Evolutionary conservation across 2,797 vertebrate species (phyloP).

Genomic region (Notamacropus eugenii): DNA sequence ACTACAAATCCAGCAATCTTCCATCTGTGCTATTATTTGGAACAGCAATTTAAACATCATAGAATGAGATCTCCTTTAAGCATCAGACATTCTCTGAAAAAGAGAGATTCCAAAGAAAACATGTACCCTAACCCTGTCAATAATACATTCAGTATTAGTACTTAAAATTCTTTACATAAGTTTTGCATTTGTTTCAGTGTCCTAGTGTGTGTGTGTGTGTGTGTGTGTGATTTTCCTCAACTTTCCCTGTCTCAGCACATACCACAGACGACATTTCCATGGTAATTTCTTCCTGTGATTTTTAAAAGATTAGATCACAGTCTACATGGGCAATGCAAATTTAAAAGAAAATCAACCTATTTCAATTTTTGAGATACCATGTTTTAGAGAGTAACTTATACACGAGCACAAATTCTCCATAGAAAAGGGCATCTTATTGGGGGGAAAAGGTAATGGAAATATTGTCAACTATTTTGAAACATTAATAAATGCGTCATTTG

Average conservation of each 20-base stretch:
- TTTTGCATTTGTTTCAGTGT: too few relatives aligned
- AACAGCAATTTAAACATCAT: slow-evolving; percentile 12
- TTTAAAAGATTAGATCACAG: background rate
- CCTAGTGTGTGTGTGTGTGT: too few relatives aligned
- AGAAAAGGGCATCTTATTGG: background rate
- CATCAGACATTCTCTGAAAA: background rate
- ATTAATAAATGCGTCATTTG: background rate
- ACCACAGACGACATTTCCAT: background rate
- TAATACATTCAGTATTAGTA: too few relatives aligned
- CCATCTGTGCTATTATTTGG: background rate
- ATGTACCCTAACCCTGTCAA: too few relatives aligned
- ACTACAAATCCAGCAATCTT: background rate
- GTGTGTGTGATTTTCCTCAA: too few relatives aligned
- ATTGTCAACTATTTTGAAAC: background rate
- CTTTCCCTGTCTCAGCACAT: too few relatives aligned
- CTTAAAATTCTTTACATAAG: too few relatives aligned
- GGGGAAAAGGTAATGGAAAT: background rate
- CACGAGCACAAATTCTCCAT: background rate
- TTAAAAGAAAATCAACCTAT: background rate
- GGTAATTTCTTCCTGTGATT: background rate
- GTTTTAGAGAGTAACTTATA: background rate
- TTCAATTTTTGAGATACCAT: background rate
- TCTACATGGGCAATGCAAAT: background rate
- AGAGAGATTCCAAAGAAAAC: too few relatives aligned
- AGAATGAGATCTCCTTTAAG: slow-evolving; percentile 8